Conservation (phyloP, 2,113 vertebrate species). For the Hassar affinis region DNA sequence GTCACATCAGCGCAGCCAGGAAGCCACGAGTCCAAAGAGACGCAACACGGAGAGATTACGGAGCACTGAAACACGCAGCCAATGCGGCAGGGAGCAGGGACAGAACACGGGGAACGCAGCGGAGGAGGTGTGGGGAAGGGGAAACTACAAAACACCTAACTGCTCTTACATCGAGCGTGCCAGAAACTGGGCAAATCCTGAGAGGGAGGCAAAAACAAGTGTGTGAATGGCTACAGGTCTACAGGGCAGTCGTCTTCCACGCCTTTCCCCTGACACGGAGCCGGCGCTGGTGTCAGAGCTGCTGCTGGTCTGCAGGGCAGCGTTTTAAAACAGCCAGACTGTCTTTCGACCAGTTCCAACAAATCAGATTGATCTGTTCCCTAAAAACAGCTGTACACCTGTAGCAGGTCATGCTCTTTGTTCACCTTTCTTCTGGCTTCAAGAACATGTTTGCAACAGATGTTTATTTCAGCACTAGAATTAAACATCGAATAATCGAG, state of each 20-base stretch:
- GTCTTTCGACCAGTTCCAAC: not conserved
- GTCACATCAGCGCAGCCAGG: constrained; percentile 68
- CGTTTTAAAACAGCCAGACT: not conserved
- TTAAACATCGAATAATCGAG: not conserved
- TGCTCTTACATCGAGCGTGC: constrained; percentile 73
- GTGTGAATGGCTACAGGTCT: constrained; percentile 52
- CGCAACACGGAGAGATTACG: constrained; percentile 55
- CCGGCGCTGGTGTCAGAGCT: constrained; percentile 13
- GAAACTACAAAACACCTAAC: constrained; percentile 58
- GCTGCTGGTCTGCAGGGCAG: not conserved
- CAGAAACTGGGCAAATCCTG: constrained; percentile 81
- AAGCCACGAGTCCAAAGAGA: constrained; percentile 50
- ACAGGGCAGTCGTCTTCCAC: constrained; percentile 5
- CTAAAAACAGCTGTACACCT: not conserved
- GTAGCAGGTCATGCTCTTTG: not conserved
- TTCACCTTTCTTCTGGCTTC: not conserved
- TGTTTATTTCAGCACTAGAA: not conserved
- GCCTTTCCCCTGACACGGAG: constrained; percentile 32
- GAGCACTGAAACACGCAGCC: constrained; percentile 66
- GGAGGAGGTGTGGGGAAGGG: not conserved
- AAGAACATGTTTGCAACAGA: not conserved
- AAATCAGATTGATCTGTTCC: not conserved
- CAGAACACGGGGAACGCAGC: not conserved
- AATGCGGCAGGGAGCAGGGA: constrained; percentile 52
- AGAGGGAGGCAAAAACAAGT: constrained; percentile 61